A percentile compares a stretch with the other conserved stretches of the same genome.
Evolutionary conservation across 2,113 vertebrate genomes (phyloP).

Genomic region (Coryphaenoides rupestris): DNA sequence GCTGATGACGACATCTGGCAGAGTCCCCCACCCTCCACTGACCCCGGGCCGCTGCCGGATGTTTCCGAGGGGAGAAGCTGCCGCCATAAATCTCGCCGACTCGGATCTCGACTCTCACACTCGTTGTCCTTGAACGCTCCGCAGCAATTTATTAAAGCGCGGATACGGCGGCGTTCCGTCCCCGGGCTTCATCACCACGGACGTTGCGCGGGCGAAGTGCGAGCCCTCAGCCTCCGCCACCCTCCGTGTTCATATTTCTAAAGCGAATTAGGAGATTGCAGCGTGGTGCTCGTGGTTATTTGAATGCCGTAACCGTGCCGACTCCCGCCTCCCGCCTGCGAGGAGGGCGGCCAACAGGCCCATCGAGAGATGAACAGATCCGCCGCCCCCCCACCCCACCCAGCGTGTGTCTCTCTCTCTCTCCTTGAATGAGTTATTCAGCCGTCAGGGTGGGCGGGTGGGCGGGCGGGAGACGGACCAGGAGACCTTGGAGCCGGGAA

Average conservation of each 20-base stretch:
- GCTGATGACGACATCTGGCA: slow-evolving; percentile 63
- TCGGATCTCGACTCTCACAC: slow-evolving; percentile 49
- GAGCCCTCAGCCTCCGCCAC: neutral
- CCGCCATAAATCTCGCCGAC: slow-evolving; percentile 61
- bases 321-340: slow-evolving; percentile 24
- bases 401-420: slow-evolving; percentile 50
- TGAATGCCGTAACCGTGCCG: slow-evolving; percentile 31
- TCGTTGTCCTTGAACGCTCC: slow-evolving; percentile 58
- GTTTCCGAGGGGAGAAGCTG: slow-evolving; percentile 47
- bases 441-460: slow-evolving; percentile 59
- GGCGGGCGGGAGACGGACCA: slow-evolving; percentile 48
- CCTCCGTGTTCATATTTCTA: slow-evolving; percentile 34
- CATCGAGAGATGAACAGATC: slow-evolving; percentile 71
- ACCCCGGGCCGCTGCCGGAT: slow-evolving; percentile 37
- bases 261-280: slow-evolving; percentile 24
- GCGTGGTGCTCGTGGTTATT: slow-evolving; percentile 36
- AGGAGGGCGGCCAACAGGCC: slow-evolving; percentile 68
- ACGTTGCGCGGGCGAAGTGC: slow-evolving; percentile 35
- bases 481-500: slow-evolving; percentile 55
- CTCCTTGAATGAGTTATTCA: slow-evolving; percentile 71
- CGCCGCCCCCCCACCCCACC: too few relatives aligned
- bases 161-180: slow-evolving; percentile 33
- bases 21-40: slow-evolving; percentile 58
- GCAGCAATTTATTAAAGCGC: slow-evolving; percentile 43
- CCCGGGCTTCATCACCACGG: slow-evolving; percentile 37